Conservation (phyloP, 2,113 vertebrate genomes). For the Bombycilla garrulus region DNA sequence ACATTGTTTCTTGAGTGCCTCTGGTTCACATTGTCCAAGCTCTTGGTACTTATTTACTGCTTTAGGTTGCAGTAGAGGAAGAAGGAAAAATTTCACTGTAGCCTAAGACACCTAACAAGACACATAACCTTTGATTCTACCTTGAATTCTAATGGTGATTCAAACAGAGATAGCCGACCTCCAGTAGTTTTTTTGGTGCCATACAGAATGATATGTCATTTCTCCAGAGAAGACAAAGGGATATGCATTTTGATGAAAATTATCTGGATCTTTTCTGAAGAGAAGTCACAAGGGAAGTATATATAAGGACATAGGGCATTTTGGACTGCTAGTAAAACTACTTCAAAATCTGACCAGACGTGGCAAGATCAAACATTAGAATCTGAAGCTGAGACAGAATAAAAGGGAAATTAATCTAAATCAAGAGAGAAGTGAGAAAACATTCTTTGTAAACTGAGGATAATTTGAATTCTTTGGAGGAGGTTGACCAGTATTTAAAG, state of each 20-base stretch:
- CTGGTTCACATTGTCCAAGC: not conserved
- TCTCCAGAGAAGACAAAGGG: not conserved
- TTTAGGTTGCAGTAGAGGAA: not conserved
- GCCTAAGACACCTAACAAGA: not conserved
- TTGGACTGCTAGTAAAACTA: not conserved
- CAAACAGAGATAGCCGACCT: not conserved
- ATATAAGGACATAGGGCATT: not conserved
- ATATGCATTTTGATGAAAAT: not conserved
- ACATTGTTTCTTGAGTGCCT: not conserved
- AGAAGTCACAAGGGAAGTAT: not conserved
- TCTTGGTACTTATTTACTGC: conserved; percentile 40
- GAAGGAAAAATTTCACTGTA: not conserved
- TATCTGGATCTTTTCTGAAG: not conserved
- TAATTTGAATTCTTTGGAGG: not conserved
- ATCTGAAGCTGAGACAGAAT: not conserved
- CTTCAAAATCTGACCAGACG: not conserved
- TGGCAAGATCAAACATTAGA: not conserved
- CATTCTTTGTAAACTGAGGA: not conserved
- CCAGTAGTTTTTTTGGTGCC: not conserved
- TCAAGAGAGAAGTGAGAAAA: not conserved
- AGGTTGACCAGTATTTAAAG: not conserved
- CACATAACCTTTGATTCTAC: not conserved
- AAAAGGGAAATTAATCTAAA: not conserved
- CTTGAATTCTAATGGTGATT: not conserved
- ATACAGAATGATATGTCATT: not conserved